phyloP scores from a whole-genome alignment of 2,113 vertebrate species.

The Scophthalmus maximus region DNA sequence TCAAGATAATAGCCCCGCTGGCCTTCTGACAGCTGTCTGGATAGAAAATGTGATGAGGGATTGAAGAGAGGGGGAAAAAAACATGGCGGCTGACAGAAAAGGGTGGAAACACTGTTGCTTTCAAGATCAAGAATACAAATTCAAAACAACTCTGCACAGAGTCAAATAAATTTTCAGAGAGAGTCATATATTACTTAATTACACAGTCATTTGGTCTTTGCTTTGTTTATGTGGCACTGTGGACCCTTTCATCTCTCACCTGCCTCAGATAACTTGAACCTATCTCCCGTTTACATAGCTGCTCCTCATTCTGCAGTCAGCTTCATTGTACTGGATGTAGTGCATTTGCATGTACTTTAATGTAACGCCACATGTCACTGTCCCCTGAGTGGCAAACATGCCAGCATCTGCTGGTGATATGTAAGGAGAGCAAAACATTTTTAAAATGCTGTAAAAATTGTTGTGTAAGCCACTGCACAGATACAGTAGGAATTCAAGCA shows the following conservation, averaged over 20 bases:
- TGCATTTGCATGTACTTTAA: not conserved
- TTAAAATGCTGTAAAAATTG: not conserved
- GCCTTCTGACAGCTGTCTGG: constrained; percentile 62
- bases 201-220: not conserved
- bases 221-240: not conserved
- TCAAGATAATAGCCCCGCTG: constrained; percentile 55
- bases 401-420: not conserved
- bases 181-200: not conserved
- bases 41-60: constrained; percentile 39
- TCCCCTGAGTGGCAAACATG: not conserved
- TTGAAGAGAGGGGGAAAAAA: constrained; percentile 5
- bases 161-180: not conserved
- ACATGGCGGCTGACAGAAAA: not conserved
- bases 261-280: not conserved
- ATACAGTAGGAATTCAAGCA: too few relatives aligned
- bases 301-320: not conserved
- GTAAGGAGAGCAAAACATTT: not conserved
- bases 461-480: too few relatives aligned
- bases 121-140: not conserved
- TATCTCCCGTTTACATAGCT: not conserved
- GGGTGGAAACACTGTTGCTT: constrained; percentile 7
- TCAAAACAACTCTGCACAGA: not conserved
- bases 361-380: not conserved
- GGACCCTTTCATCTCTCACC: not conserved
- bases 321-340: not conserved